These are phyloP conservation scores for Fregetta grallaria DNA, from an alignment of 2,113 vertebrate species.

Conservation along the genomic window DNA sequence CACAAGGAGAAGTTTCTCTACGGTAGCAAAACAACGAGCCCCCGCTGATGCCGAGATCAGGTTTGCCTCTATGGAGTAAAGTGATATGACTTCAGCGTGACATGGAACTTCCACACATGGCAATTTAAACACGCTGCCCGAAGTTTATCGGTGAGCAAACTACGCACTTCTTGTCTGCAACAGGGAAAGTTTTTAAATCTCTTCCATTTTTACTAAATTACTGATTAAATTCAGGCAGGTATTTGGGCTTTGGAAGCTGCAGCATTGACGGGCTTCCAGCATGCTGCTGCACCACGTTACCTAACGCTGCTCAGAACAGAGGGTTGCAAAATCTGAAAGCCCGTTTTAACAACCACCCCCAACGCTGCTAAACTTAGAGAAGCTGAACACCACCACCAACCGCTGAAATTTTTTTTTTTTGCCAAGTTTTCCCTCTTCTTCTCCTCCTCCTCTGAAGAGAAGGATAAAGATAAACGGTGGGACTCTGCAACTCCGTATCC, in stretches of 20 bases:
- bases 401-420: neutral
- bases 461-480: neutral
- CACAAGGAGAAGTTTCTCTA: constrained; percentile 51
- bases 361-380: constrained; percentile 37
- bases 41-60: constrained; percentile 26
- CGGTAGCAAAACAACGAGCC: constrained; percentile 28
- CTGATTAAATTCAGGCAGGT: neutral
- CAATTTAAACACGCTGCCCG: neutral
- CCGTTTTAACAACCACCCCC: constrained; percentile 26
- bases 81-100: neutral
- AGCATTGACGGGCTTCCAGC: neutral
- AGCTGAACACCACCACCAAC: neutral
- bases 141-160: fast-evolving
- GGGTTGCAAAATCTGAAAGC: neutral
- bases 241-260: neutral
- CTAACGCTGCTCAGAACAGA: neutral
- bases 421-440: neutral
- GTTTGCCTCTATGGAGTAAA: neutral
- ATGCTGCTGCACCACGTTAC: neutral
- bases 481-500: neutral
- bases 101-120: fast-evolving
- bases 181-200: neutral
- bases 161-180: neutral
- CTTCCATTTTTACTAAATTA: neutral
- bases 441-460: neutral